A percentile compares a stretch with the other conserved stretches of the same genome.
These are phyloP conservation scores for Saturnia japonica DNA, from an alignment of 2,888 invertebrate genomes.

Conservation along the genomic window DNA sequence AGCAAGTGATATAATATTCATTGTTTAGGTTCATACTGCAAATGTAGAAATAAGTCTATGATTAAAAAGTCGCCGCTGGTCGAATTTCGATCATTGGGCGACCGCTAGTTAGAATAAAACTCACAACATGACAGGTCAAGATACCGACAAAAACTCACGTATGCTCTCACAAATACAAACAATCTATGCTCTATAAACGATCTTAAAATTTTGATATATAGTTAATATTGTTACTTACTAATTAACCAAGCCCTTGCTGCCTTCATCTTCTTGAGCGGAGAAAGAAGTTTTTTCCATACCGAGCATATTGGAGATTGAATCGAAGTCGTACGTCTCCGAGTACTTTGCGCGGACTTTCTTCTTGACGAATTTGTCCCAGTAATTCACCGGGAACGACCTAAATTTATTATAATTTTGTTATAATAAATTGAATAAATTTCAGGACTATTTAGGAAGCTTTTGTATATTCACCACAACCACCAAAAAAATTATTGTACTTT, in stretches of 20 bases:
- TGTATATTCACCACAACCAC: too few relatives aligned
- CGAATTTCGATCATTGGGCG: too few relatives aligned
- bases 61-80: too few relatives aligned
- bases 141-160: too few relatives aligned
- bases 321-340: conserved; percentile 98
- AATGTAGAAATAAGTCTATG: too few relatives aligned
- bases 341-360: conserved; percentile 99
- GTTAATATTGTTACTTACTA: conserved; percentile 82
- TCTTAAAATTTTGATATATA: not conserved
- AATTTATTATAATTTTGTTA: conserved; percentile 35
- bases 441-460: not conserved
- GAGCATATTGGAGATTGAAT: conserved; percentile 96
- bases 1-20: too few relatives aligned
- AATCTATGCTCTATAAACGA: too few relatives aligned
- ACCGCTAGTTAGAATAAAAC: too few relatives aligned
- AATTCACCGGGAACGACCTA: conserved; percentile 98
- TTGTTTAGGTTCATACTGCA: too few relatives aligned
- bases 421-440: not conserved
- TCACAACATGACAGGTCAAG: too few relatives aligned
- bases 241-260: conserved; percentile 88
- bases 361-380: conserved; percentile 99
- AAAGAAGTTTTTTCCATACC: conserved; percentile 98
- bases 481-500: too few relatives aligned
- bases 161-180: too few relatives aligned
- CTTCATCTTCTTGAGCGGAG: conserved; percentile 90